Conservation (phyloP, 2,113 vertebrate species). For the Spilogale gracilis region DNA sequence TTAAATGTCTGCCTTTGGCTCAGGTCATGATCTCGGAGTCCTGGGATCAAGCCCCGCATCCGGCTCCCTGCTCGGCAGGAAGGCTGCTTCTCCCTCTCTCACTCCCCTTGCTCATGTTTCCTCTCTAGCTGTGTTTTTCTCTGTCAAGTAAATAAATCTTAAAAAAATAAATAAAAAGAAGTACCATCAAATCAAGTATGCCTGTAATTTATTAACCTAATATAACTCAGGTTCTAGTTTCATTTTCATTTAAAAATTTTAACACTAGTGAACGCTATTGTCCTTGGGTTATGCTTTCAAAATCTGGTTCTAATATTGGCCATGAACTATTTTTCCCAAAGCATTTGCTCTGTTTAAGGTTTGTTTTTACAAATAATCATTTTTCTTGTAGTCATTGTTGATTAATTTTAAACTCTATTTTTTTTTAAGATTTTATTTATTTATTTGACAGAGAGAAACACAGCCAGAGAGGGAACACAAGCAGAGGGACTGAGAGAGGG, state of each 20-base stretch:
- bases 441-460: too few relatives aligned
- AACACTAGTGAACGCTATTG: neutral
- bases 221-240: neutral
- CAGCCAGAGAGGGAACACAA: too few relatives aligned
- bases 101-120: too few relatives aligned
- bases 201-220: neutral
- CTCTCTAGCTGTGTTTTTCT: too few relatives aligned
- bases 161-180: neutral
- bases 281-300: neutral
- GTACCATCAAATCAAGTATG: neutral
- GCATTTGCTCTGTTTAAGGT: neutral
- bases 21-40: too few relatives aligned
- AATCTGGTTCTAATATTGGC: neutral
- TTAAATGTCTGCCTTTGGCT: too few relatives aligned
- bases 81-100: too few relatives aligned
- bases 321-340: neutral
- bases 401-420: neutral
- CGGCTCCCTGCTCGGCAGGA: too few relatives aligned
- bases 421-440: too few relatives aligned
- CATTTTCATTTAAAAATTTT: constrained; percentile 32
- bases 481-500: too few relatives aligned
- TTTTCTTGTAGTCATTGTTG: neutral
- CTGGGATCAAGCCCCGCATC: too few relatives aligned
- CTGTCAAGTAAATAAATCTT: too few relatives aligned
- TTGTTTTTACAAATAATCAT: neutral